Evolutionary conservation across 2,797 vertebrate genomes (phyloP).

Genomic region (Eupleurogrammus muticus): DNA sequence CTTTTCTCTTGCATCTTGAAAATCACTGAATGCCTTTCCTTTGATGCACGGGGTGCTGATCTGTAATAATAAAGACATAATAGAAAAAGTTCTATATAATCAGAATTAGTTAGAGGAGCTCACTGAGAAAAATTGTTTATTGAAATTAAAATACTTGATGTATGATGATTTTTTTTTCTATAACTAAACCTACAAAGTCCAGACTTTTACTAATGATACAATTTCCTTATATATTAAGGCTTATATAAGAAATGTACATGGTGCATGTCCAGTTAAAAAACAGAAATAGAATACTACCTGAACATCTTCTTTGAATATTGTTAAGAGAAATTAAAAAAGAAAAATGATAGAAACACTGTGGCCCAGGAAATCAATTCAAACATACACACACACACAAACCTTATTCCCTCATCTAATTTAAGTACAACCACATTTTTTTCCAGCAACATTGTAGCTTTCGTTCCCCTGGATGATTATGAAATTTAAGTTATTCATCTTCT

Average conservation of each 20-base stretch:
- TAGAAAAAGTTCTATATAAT: not conserved
- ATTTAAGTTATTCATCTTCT: constrained; percentile 47
- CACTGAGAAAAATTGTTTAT: not conserved
- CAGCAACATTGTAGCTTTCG: constrained; percentile 26
- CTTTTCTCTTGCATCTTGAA: constrained; percentile 36
- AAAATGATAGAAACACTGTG: constrained; percentile 2
- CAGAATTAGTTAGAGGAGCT: constrained; percentile 4
- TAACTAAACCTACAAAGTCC: not conserved
- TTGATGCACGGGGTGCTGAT: constrained; percentile 15
- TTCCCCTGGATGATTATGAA: constrained; percentile 30
- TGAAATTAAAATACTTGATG: not conserved
- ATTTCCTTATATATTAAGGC: not conserved
- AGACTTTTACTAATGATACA: not conserved
- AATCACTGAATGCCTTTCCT: constrained; percentile 31
- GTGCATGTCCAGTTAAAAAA: not conserved
- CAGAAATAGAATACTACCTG: not conserved
- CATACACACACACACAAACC: no score
- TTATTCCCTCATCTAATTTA: constrained; percentile 24
- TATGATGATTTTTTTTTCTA: no score
- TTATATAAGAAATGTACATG: not conserved
- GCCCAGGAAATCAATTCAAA: constrained; percentile 9
- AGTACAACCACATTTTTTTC: constrained; percentile 24
- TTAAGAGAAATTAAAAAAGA: constrained; percentile 1
- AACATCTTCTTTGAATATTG: constrained; percentile 9
- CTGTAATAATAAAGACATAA: constrained; percentile 14